phyloP scores from a whole-genome alignment of 2,113 vertebrate species.

The Nothocercus nigrocapillus region DNA sequence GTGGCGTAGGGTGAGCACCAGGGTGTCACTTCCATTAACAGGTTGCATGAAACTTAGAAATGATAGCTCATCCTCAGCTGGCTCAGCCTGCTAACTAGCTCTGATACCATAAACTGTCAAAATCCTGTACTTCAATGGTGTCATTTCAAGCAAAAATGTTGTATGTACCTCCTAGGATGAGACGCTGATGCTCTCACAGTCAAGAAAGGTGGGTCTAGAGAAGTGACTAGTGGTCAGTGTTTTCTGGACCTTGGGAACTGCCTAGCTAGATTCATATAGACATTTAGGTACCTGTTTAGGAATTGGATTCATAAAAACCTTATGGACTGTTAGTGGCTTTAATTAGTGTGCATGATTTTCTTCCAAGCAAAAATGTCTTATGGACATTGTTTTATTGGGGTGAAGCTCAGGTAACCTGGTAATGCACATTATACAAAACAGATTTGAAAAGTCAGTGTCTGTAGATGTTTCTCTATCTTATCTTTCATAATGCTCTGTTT shows the following conservation, averaged over 20 bases:
- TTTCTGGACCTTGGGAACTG: background rate
- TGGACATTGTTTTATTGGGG: background rate
- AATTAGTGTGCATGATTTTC: background rate
- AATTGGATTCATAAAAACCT: background rate
- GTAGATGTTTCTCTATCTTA: conserved; percentile 7
- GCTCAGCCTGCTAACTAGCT: background rate
- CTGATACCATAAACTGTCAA: background rate
- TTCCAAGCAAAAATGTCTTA: background rate
- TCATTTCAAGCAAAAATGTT: background rate
- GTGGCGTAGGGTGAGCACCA: background rate
- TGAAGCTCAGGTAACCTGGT: background rate
- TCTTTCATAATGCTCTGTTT: conserved; percentile 44
- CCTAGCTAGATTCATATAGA: background rate
- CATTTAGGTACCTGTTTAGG: background rate
- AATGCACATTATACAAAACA: background rate
- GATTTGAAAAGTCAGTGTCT: conserved; percentile 11
- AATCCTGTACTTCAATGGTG: background rate
- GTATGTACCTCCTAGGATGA: background rate
- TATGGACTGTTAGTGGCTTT: background rate
- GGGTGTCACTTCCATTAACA: background rate
- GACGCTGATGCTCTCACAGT: background rate
- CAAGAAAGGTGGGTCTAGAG: background rate
- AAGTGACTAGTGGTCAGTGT: background rate
- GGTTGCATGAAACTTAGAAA: background rate
- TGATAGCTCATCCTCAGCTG: background rate